A percentile compares a stretch with the other conserved stretches of the same genome.
phyloP scores from a whole-genome alignment of 2,888 invertebrate genomes.

The Patella ulyssiponensis region DNA sequence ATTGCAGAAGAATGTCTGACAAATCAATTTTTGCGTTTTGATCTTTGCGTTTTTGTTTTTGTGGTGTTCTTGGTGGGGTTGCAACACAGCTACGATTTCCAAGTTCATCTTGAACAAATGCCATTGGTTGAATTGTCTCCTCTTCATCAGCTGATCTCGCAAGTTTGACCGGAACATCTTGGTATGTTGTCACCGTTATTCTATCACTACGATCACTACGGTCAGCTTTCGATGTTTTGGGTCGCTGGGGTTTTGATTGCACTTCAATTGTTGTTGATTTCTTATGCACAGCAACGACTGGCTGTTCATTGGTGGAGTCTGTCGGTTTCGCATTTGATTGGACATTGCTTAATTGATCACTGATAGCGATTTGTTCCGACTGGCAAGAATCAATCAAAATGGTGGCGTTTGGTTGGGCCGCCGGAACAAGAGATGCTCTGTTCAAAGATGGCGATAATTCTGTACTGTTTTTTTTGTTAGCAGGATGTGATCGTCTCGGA shows the following conservation, averaged over 20 bases:
- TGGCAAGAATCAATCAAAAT: background rate
- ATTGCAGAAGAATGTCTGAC: constrained; percentile 24
- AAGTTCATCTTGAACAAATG: constrained; percentile 24
- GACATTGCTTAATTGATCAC: too few species aligned
- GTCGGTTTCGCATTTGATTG: too few species aligned
- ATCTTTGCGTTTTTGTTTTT: constrained; percentile 18
- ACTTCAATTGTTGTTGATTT: constrained; percentile 10
- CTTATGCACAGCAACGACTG: background rate
- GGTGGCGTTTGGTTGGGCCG: background rate
- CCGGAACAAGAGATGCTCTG: background rate
- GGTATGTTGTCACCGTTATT: background rate
- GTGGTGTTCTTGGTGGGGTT: constrained; percentile 8
- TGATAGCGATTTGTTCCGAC: too few species aligned
- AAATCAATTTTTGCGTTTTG: constrained; percentile 32
- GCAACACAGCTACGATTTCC: constrained; percentile 27
- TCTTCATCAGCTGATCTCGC: constrained; percentile 25
- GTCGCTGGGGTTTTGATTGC: background rate
- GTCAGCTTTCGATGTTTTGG: background rate
- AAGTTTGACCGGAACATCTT: constrained; percentile 11
- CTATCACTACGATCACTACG: background rate
- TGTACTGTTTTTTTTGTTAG: background rate
- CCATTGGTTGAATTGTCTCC: constrained; percentile 34
- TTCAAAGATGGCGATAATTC: background rate
- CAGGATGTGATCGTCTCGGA: background rate
- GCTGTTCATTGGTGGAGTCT: too few species aligned